Evolutionary conservation across 2,113 vertebrate genomes (phyloP).

Genomic region (Notothenia rossii): DNA sequence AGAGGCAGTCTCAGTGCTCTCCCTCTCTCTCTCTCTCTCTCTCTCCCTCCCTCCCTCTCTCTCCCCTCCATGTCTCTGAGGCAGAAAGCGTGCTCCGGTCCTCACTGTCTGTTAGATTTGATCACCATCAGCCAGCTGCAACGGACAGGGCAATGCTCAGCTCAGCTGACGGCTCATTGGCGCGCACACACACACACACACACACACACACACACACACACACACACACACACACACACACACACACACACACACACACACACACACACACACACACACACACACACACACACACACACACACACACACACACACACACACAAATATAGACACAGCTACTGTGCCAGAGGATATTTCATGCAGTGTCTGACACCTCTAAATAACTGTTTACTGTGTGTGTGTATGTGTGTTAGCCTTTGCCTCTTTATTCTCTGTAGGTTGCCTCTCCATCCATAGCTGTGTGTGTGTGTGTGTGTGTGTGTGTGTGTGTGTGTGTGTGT

Average conservation of each 20-base stretch:
- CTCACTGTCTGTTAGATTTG: constrained; percentile 80
- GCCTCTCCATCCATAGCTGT: constrained; percentile 37
- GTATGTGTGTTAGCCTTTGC: constrained; percentile 49
- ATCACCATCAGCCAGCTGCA: constrained; percentile 79
- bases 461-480: background rate
- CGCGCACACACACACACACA: constrained; percentile 24
- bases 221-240: constrained; percentile 24
- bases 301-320: constrained; percentile 21
- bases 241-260: constrained; percentile 18
- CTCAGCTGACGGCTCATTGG: constrained; percentile 69
- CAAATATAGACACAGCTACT: constrained; percentile 46
- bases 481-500: constrained; percentile 21
- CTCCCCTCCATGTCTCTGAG: constrained; percentile 56
- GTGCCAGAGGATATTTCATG: constrained; percentile 78
- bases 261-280: constrained; percentile 28
- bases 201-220: constrained; percentile 22
- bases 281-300: constrained; percentile 27
- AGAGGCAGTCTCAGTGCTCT: constrained; percentile 73
- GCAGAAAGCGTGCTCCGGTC: constrained; percentile 73
- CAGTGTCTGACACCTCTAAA: constrained; percentile 80
- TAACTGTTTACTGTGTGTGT: constrained; percentile 76
- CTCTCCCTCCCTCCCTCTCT: constrained; percentile 19
- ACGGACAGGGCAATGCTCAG: constrained; percentile 71
- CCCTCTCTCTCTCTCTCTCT: constrained; percentile 24
- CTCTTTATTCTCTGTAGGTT: constrained; percentile 38